Evolutionary conservation across 2,888 invertebrate genomes (phyloP).

Genomic region (Ashinkailepas kermadecensis): DNA sequence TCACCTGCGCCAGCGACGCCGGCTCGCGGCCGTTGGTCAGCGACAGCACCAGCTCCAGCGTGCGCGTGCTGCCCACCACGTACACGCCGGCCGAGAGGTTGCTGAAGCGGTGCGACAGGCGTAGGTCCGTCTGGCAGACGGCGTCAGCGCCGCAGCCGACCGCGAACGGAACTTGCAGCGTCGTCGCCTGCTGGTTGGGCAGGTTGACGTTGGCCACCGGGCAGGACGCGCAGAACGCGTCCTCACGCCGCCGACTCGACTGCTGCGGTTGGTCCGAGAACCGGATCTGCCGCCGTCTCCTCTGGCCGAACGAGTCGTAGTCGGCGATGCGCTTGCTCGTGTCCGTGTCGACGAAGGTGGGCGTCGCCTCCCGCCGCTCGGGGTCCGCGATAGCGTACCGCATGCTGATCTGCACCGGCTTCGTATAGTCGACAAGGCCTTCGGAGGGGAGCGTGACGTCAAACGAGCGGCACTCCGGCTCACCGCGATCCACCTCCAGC

Average conservation of each 20-base stretch:
- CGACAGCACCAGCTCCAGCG: slow-evolving; percentile 37
- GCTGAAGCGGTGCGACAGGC: slow-evolving; percentile 27
- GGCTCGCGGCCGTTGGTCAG: slow-evolving; percentile 42
- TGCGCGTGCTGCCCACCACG: slow-evolving; percentile 38
- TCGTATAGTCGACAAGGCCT: neutral
- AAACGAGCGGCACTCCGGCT: neutral
- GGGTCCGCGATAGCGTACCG: neutral
- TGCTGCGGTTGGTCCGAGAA: neutral
- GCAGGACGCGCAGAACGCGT: slow-evolving; percentile 35
- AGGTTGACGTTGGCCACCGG: slow-evolving; percentile 31
- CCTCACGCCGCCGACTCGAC: neutral
- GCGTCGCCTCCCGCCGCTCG: neutral
- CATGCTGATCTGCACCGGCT: slow-evolving; percentile 18
- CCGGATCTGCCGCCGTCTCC: neutral
- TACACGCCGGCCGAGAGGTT: slow-evolving; percentile 31
- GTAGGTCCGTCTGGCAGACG: slow-evolving; percentile 48
- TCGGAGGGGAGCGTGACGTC: neutral
- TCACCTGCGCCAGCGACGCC: slow-evolving; percentile 39
- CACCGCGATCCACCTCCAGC: neutral
- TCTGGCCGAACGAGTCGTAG: neutral
- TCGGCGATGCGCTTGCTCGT: neutral
- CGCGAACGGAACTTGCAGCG: slow-evolving; percentile 38
- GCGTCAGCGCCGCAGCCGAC: slow-evolving; percentile 51
- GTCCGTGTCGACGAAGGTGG: neutral
- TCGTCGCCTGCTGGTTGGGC: slow-evolving; percentile 21